Evolutionary conservation across 2,888 invertebrate species (phyloP), one percentile per base, ranked within the genome.

Genomic region (Syrphus vitripennis): DNA sequence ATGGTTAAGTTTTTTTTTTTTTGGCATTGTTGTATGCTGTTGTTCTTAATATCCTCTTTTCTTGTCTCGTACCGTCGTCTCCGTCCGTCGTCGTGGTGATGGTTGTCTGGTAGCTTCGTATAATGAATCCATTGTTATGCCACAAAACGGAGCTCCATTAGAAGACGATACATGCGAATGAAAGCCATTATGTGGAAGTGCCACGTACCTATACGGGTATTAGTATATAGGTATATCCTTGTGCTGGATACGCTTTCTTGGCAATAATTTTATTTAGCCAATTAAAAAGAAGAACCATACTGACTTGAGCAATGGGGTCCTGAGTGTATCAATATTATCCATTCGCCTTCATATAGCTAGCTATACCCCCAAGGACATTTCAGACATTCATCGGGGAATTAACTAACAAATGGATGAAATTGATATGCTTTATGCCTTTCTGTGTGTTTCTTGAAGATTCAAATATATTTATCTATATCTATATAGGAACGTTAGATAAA

Each of bases 191-290:
- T 83, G 78, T 75, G 78, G 55, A 82, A 79, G 78, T 88, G 84
- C 82, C 86, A 75, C 78, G 87, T 88, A 55, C 4, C 0, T 16
- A 14, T 9, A 2, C 0, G 3, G 5, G 1, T 10, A 12, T 34
- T 1, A 1, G 12, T 34, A 34, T 10, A 45, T 45, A 45, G 9
- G 19, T 50, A 19, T 34, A 87, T 88, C 88, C 87, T 83, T n/a
- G n/a, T n/a, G n/a, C n/a, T n/a, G n/a, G 84, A 77, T 88, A 88
- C 82, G 84, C 83, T 88, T 88, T 87, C 90, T 92, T 91, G 91
- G 90, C 90, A 90, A 88, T 91, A 92, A 92, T 91, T 90, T 89
- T 89, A 91, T 91, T 91, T 90, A 89, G 91, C 89, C 91, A 92
- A 91, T 91, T 91, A 92, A 91, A 88, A 77, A 75, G 71, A 72